Percentiles rank a stretch among this genome's conserved stretches.
Evolutionary conservation across 2,113 vertebrate species (phyloP).

Genomic region (Zosterops hypoxanthus): DNA sequence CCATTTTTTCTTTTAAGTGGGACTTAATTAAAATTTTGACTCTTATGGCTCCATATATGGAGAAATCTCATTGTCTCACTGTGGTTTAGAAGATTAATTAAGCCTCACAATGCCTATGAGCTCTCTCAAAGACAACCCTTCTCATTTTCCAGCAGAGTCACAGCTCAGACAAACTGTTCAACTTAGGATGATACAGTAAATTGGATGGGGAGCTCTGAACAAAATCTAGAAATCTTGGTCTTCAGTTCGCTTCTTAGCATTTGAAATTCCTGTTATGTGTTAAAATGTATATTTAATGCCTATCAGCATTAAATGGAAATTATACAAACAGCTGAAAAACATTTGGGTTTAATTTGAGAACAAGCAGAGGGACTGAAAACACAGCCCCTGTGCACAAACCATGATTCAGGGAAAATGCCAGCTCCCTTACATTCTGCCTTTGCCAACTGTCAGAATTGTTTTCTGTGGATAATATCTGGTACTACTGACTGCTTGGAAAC

Average conservation of each 20-base stretch:
- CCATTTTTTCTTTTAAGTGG: background rate
- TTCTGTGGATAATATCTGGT: background rate
- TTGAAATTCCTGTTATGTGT: background rate
- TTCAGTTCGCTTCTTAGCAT: background rate
- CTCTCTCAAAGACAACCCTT: background rate
- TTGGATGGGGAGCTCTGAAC: background rate
- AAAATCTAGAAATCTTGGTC: background rate
- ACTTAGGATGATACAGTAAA: background rate
- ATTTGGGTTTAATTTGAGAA: background rate
- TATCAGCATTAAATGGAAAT: background rate
- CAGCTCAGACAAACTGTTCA: background rate
- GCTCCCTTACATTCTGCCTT: background rate
- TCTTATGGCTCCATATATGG: background rate
- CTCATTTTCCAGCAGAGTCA: background rate
- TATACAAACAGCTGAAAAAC: background rate
- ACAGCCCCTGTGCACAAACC: background rate
- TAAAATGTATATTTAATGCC: background rate
- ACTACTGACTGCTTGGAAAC: background rate
- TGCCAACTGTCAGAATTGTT: background rate
- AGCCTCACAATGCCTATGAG: background rate
- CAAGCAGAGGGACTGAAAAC: background rate
- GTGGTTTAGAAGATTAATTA: conserved; percentile 1
- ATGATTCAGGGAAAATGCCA: background rate
- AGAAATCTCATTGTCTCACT: background rate
- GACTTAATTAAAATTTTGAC: conserved; percentile 17